A percentile compares a stretch with the other conserved stretches of the same genome.
Conservation (phyloP, 2,888 invertebrate species). For the Selenia dentaria region DNA sequence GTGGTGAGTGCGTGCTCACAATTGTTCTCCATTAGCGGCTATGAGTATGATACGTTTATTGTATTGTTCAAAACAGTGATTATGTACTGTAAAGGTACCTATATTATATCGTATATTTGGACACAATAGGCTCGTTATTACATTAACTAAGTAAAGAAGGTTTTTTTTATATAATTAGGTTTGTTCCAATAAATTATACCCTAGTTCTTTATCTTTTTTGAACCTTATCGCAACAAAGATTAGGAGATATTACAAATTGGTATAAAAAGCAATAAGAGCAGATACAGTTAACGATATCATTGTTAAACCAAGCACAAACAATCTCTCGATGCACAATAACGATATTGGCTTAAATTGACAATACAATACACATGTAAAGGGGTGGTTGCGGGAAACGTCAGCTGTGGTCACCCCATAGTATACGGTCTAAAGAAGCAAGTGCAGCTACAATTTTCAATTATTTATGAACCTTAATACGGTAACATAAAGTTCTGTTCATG, state of each 20-base stretch:
- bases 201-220: too few species aligned
- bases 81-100: conserved; percentile 13
- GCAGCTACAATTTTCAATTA: not conserved
- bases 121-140: too few species aligned
- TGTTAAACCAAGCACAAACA: conserved; percentile 32
- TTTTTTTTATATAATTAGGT: too few species aligned
- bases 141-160: too few species aligned
- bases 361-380: conserved; percentile 30
- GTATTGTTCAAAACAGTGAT: conserved; percentile 40
- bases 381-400: conserved; percentile 51
- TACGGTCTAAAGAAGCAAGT: conserved; percentile 25
- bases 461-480: conserved; percentile 5
- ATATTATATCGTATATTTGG: conserved; percentile 10
- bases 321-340: conserved; percentile 30
- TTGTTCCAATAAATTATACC: too few species aligned
- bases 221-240: too few species aligned
- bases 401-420: conserved; percentile 53
- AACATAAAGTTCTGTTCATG: not conserved
- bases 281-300: conserved; percentile 21
- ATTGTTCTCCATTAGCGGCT: conserved; percentile 25
- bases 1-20: conserved; percentile 40
- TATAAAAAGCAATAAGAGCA: too few species aligned
- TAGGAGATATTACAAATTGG: too few species aligned
- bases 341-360: conserved; percentile 37
- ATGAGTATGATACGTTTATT: conserved; percentile 38